Base-by-base conservation (phyloP, 2,888 invertebrate species). In the Patella ulyssiponensis region DNA sequence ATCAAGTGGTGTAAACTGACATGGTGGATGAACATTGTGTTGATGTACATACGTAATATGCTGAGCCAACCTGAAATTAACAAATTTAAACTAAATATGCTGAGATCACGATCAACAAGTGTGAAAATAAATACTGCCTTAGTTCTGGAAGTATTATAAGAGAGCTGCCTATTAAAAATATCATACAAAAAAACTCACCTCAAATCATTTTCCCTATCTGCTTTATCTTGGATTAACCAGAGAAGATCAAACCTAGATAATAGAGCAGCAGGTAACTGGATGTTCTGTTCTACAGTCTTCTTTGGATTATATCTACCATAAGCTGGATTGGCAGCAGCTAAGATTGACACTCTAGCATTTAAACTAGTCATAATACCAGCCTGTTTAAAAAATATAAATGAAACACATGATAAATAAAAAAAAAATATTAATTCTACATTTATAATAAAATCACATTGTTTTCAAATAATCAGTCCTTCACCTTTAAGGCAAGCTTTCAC, bases 261-360 rank as follows among this genome's bases (percentile, higher is more conserved):
- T 56, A 99, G 93, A 0, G 99, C 99, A 12, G 99, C 99, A 0
- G 99, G 99, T 80, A 99, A 93, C 91, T 98, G 98, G 76, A 99
- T 97, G 92, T 99, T 99, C 92, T 99, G 98, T 91, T 99, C 98
- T 81, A 99, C 84, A 3, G 97, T 95, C 76, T 97, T 94, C 90
- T 97, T 96, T 0, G 98, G 96, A 93, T 99, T 99, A 93, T 99
- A 99, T 79, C 98, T 95, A 11, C 99, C 99, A 92, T 96, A 99
- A 1, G 98, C 98, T 1, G 99, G 99, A 94, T 99, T 99, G 1
- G 99, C 99, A 4, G 99, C 99, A 33, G 99, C 99, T 83, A 99
- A 93, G 90, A 99, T 99, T 1, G 99, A 96, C 76, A 97, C 98
- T 82, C 99, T 94, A 0, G 99, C 99, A 93, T 99, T 99, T 82